Evolutionary conservation across 2,888 invertebrate species (phyloP), one percentile per base, ranked within the genome.

Genomic region (Eupeodes latifasciatus): DNA sequence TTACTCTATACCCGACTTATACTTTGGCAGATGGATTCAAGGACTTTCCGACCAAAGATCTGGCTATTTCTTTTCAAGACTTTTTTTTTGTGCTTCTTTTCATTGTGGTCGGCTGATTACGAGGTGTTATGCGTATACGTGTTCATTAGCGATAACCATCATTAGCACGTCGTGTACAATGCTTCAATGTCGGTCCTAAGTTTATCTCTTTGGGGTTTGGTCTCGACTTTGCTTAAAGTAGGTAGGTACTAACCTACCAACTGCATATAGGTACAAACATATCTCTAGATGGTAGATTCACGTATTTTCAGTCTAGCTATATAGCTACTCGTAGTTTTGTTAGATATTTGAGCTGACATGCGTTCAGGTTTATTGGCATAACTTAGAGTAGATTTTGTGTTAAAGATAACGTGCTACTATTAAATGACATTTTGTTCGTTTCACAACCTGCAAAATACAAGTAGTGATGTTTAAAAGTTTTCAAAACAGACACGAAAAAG

Each of bases 61-160:
- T 71, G 53, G 34, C 40, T n/a, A 64, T 44, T 61, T 49, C 5
- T 53, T 40, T 36, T 16, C 19, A 64, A 7, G 1, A 6, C 7
- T 27, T 7, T 62, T 61, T 67, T 44, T 34, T 47, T 34, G 47
- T 67, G 0, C 51, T 34, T 59, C 44, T 77, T 9, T 59, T 40
- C 19, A 72, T 75, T 71, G 66, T 72, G 75, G 84, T 67, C 81
- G 81, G 77, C 88, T 85, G 88, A 88, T 88, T 88, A 85, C 88
- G 85, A 88, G 88, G 88, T 88, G 88, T 85, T 88, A 88, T 88
- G 88, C 88, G 88, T 88, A 88, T 88, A 88, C 88, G 88, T 88
- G 88, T 88, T 88, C 88, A 88, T 88, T 88, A 88, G 85, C 88
- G 88, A 88, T 88, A 88, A 88, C 81, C 85, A 88, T 88, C 88